Base-by-base conservation (phyloP, 2,888 invertebrate species). In the Sarcophaga rosellei region DNA sequence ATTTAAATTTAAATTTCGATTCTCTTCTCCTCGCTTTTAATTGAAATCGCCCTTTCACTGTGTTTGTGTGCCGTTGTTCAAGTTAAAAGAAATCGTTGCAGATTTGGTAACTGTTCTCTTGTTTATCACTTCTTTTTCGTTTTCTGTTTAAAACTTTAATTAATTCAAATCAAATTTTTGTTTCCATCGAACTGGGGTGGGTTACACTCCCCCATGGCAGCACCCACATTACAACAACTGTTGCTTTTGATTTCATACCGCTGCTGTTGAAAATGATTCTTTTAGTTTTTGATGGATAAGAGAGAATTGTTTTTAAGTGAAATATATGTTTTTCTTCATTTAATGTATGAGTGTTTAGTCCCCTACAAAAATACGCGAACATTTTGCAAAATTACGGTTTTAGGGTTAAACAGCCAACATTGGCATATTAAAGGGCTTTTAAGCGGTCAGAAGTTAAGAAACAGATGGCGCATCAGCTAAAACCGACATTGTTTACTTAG, bases 121-220 rank as follows among this genome's bases (percentile, higher is more conserved):
- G 76, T 86, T 78, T 72, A 84, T 84, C 84, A 86, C 20, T 66
- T 84, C 17, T 4, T 5, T 17, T 79, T 69, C 66, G 72, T 84
- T 78, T 84, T 68, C 73, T 69, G 61, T 78, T 68, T 75, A 57
- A 21, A 65, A 20, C 66, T 81, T 85, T 89, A 91, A 91, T 91
- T 91, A 88, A 90, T 88, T 85, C 75, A 81, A 87, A 88, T 88
- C 88, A 88, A 88, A 87, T 82, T 88, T 78, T 87, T 81, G 81
- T 78, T 84, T 86, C 69, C 75, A 76, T 82, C 59, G 75, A 69
- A 47, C 47, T 59, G 6, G 17, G 59, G 65, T 53, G 53, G 53
- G 0, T 53, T 12, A 17, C 53, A 12, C 12, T 59, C 79, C 63
- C 35, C 75, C 75, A 65, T 63, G n/a, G 35, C 17, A 70, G 84